A percentile compares a stretch with the other conserved stretches of the same genome.
These are phyloP conservation scores for Caenorhabditis tropicalis DNA, from an alignment of 1,140 invertebrate genomes.

Conservation along the genomic window DNA sequence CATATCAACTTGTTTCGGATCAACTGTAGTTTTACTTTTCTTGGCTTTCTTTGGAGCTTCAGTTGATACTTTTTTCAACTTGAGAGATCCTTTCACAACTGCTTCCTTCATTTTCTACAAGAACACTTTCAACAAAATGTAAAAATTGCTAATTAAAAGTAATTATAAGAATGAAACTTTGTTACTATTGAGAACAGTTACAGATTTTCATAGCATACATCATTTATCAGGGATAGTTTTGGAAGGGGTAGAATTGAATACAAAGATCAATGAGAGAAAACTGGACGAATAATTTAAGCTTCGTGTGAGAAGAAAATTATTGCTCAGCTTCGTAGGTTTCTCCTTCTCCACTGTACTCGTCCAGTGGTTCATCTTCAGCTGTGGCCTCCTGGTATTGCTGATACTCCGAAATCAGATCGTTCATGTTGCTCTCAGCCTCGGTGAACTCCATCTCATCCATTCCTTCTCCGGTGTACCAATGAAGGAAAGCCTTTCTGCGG, in stretches of 20 bases:
- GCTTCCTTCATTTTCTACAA: conserved; percentile 54
- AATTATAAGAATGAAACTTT: no score
- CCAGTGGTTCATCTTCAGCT: conserved; percentile 55
- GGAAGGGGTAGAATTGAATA: not conserved
- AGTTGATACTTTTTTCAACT: conserved; percentile 64
- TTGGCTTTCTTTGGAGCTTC: conserved; percentile 52
- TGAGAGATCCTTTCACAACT: conserved; percentile 64
- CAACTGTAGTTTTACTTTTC: conserved; percentile 65
- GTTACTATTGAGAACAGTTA: no score
- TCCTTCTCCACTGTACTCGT: conserved; percentile 40
- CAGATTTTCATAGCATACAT: not conserved
- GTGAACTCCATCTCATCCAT: conserved; percentile 78
- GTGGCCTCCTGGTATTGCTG: conserved; percentile 80
- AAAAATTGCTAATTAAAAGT: no score
- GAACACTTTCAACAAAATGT: not conserved
- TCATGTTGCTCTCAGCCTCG: conserved; percentile 81
- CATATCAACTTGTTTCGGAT: conserved; percentile 66
- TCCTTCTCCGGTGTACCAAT: conserved; percentile 81
- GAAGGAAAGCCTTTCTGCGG: conserved; percentile 86
- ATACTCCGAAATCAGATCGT: conserved; percentile 82
- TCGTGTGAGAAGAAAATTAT: not conserved
- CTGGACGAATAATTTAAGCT: not conserved
- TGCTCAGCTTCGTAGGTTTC: conserved; percentile 25
- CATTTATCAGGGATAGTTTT: not conserved
- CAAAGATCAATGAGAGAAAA: not conserved